Evolutionary conservation across 2,113 vertebrate genomes (phyloP).

Genomic region (Xyrauchen texanus): DNA sequence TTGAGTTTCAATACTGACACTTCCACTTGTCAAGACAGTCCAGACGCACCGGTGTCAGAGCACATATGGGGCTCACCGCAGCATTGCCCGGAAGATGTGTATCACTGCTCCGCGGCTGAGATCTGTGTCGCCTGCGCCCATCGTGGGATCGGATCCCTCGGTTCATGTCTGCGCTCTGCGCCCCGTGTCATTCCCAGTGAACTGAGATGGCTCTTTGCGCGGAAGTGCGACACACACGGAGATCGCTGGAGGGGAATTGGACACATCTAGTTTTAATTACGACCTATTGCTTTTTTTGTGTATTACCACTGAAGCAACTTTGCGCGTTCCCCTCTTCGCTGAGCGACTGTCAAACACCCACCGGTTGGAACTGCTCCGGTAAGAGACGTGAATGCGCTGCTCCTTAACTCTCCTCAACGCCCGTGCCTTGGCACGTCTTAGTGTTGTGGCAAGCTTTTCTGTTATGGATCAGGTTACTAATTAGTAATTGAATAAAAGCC

Average conservation of each 20-base stretch:
- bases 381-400: slow-evolving; percentile 54
- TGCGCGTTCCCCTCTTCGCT: slow-evolving; percentile 83
- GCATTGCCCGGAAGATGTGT: slow-evolving; percentile 44
- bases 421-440: no score
- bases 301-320: slow-evolving; percentile 66
- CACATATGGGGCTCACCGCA: slow-evolving; percentile 30
- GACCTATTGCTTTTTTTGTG: slow-evolving; percentile 19
- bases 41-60: not conserved
- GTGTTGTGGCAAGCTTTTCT: no score
- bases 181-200: slow-evolving; percentile 16
- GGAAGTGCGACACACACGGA: slow-evolving; percentile 20
- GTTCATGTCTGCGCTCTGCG: slow-evolving; percentile 24
- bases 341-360: slow-evolving; percentile 83
- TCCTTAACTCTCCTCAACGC: no score
- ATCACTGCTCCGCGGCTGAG: slow-evolving; percentile 34
- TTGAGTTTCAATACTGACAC: slow-evolving; percentile 34
- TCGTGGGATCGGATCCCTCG: slow-evolving; percentile 20
- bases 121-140: slow-evolving; percentile 27
- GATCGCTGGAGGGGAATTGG: slow-evolving; percentile 31
- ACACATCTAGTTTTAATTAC: slow-evolving; percentile 38
- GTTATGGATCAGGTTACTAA: no score
- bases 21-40: slow-evolving; percentile 9
- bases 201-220: slow-evolving; percentile 47
- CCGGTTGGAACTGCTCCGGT: slow-evolving; percentile 85
- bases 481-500: no score